Evolutionary conservation across 2,888 invertebrate species (phyloP).

Genomic region (Polymixis lichenea): DNA sequence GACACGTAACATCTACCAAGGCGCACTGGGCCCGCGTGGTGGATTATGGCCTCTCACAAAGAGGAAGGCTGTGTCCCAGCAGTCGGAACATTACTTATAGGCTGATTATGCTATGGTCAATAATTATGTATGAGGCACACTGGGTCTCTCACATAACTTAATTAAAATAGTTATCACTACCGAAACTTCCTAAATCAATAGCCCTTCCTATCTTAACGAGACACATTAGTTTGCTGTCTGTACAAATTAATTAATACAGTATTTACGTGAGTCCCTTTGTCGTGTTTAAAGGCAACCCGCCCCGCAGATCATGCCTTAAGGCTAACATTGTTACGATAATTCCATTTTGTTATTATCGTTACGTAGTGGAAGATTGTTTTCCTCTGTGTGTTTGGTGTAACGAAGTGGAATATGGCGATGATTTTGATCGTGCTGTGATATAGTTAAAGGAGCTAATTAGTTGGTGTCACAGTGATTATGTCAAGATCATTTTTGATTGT

Average conservation of each 20-base stretch:
- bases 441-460: no score
- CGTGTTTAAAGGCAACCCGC: conserved; percentile 78
- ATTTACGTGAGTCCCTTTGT: conserved; percentile 83
- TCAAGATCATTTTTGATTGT: not conserved
- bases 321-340: conserved; percentile 61
- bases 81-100: no score
- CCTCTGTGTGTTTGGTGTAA: conserved; percentile 21
- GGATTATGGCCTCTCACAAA: no score
- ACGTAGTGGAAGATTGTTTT: conserved; percentile 30
- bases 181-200: conserved; percentile 15
- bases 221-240: conserved; percentile 70
- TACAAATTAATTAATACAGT: conserved; percentile 87
- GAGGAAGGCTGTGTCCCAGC: no score
- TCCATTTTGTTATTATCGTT: conserved; percentile 46
- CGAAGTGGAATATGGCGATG: not conserved
- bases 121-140: not conserved
- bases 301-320: conserved; percentile 72
- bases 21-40: no score
- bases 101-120: no score
- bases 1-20: no score
- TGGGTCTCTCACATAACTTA: not conserved
- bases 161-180: not conserved
- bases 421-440: not conserved
- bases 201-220: conserved; percentile 18
- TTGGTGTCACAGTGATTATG: not conserved